Conservation (phyloP, 2,797 vertebrate species). For the Vultur gryphus region DNA sequence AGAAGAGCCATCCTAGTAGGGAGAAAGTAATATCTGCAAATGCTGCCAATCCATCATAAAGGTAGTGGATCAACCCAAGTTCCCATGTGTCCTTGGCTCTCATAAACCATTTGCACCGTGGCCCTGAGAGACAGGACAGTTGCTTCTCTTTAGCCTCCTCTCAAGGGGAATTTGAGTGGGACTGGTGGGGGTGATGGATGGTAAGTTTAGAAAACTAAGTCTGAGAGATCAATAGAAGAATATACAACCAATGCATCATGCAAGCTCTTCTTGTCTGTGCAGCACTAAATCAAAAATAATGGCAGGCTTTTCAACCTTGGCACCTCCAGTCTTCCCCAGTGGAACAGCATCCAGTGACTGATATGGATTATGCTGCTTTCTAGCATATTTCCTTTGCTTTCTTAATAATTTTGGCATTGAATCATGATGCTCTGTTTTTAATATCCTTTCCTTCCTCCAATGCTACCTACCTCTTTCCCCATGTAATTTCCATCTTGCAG, state of each 20-base stretch:
- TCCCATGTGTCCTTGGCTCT: background rate
- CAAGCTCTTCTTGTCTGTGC: slow-evolving; percentile 38
- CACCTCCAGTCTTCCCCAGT: slow-evolving; percentile 4
- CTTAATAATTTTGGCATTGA: slow-evolving; percentile 48
- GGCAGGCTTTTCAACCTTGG: background rate
- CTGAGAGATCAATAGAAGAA: slow-evolving; percentile 64
- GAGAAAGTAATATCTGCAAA: background rate
- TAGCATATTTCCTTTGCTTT: background rate
- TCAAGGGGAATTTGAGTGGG: background rate
- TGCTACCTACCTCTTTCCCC: background rate
- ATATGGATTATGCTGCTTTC: slow-evolving; percentile 10
- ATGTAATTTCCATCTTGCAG: slow-evolving; percentile 42
- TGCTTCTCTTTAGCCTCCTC: background rate
- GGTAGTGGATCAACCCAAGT: background rate
- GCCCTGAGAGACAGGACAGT: background rate
- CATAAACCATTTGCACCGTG: background rate
- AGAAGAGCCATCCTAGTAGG: background rate
- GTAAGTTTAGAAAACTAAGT: slow-evolving; percentile 58
- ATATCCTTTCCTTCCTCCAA: slow-evolving; percentile 24
- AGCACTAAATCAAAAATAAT: slow-evolving; percentile 65
- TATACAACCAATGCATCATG: slow-evolving; percentile 63
- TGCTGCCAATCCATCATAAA: background rate
- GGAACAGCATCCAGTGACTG: background rate
- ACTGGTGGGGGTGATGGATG: slow-evolving; percentile 61
- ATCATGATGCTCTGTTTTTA: slow-evolving; percentile 29